Percentiles rank a stretch among this genome's conserved stretches.
Evolutionary conservation across 30 jellyfish, hydroid and myxozoan species (phyloP).

Genomic region (Turritopsis dohrnii): DNA sequence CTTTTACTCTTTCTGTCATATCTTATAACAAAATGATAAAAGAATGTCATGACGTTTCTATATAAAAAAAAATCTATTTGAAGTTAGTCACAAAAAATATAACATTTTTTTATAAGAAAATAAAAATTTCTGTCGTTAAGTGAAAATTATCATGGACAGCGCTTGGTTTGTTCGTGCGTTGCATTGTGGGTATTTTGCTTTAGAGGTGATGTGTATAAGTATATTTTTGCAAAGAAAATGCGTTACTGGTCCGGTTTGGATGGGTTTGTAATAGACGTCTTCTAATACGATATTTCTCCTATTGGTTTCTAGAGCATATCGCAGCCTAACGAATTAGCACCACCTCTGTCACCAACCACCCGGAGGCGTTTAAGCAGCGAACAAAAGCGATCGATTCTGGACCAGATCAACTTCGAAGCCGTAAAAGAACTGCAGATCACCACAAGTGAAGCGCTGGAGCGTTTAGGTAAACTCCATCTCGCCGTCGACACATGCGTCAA

Average conservation of each 20-base stretch:
- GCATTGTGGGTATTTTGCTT: not conserved
- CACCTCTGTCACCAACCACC: not conserved
- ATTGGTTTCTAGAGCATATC: not conserved
- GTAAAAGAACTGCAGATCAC: slow-evolving; percentile 74
- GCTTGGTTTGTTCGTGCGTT: not conserved
- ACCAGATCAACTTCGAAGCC: slow-evolving; percentile 89
- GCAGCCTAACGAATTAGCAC: not conserved
- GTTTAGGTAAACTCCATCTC: slow-evolving; percentile 78
- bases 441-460: slow-evolving; percentile 60
- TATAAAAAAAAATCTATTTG: not conserved
- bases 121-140: not conserved
- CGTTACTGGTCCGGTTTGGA: not conserved
- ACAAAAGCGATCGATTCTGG: slow-evolving; percentile 71
- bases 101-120: not conserved
- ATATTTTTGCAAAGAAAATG: not conserved
- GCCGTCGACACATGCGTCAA: slow-evolving; percentile 92
- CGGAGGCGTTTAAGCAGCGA: slow-evolving; percentile 12
- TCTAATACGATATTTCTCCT: too few species aligned
- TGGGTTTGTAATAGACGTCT: not conserved
- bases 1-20: not conserved
- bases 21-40: not conserved
- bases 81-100: not conserved
- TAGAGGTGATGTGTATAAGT: not conserved
- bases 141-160: not conserved
- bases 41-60: not conserved